Conservation (phyloP, 2,888 invertebrate genomes). For the Kuschelorhynchus macadamiae region DNA sequence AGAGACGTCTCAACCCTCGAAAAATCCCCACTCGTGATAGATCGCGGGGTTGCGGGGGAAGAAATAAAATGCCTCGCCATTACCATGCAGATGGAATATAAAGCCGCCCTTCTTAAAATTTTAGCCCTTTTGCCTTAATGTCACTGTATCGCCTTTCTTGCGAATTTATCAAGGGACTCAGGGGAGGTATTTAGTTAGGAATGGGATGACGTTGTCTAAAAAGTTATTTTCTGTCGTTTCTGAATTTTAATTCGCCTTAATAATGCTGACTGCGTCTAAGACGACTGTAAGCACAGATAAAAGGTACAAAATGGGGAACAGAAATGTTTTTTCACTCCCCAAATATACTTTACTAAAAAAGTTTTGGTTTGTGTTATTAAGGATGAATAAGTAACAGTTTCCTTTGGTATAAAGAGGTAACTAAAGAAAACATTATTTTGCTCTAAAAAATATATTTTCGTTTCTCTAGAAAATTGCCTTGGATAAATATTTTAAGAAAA, state of each 20-base stretch:
- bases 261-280: background rate
- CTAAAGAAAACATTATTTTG: no score
- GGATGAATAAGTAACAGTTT: no score
- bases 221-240: slow-evolving; percentile 21
- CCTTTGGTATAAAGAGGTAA: no score
- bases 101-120: slow-evolving; percentile 65
- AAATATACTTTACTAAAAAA: no score
- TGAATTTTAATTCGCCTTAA: slow-evolving; percentile 2
- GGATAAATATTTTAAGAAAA: no score
- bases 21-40: no score
- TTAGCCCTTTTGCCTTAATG: slow-evolving; percentile 66
- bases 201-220: slow-evolving; percentile 25
- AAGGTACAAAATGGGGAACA: no score
- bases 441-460: no score
- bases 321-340: no score
- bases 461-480: no score
- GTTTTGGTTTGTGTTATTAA: no score
- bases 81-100: slow-evolving; percentile 49
- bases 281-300: no score
- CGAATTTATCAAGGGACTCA: slow-evolving; percentile 68
- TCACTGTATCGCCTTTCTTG: slow-evolving; percentile 68
- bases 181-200: slow-evolving; percentile 40
- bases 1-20: slow-evolving; percentile 31
- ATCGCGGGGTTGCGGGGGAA: slow-evolving; percentile 18
- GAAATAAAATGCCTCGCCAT: slow-evolving; percentile 51